phyloP scores from a whole-genome alignment of 2,113 vertebrate genomes.

The cat (Felis catus) region F.catus_Fca126_mat1.0 CM031416.1:144936001-144936500 shows the following conservation, averaged over 20 bases:
- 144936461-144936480: neutral
- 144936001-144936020: neutral
- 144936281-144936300: fast-evolving
- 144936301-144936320: neutral
- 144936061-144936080: neutral
- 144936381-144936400: neutral
- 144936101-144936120: fast-evolving
- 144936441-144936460: neutral
- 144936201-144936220: fast-evolving
- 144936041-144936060: fast-evolving
- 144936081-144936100: neutral
- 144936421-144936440: neutral
- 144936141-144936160: too few species aligned
- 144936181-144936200: too few species aligned
- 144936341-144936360: neutral
- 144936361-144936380: neutral
- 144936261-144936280: neutral
- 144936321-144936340: neutral
- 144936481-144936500: neutral
- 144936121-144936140: too few species aligned
- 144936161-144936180: neutral
- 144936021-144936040: too few species aligned
- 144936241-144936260: neutral
- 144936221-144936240: neutral
- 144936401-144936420: neutral